phyloP scores from a whole-genome alignment of 2,797 vertebrate genomes.

The Morus bassanus region DNA sequence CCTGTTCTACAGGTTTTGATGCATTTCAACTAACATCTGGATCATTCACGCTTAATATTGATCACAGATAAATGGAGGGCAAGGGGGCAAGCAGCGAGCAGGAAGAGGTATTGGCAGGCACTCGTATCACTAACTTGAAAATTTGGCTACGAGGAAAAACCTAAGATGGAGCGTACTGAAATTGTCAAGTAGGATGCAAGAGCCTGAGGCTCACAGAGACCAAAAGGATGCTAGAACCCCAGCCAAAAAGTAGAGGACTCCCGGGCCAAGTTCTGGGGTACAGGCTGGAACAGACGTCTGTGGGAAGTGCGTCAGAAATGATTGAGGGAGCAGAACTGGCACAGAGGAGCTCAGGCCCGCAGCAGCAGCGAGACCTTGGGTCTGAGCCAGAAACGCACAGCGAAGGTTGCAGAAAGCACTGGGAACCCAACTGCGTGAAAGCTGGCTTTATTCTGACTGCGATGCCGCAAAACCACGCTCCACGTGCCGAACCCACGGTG shows the following conservation, averaged over 20 bases:
- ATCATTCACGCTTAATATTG: neutral
- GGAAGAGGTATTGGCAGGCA: neutral
- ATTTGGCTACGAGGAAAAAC: neutral
- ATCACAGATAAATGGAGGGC: neutral
- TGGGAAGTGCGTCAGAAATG: neutral
- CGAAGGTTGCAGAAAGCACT: neutral
- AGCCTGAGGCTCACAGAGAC: neutral
- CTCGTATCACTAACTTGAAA: neutral
- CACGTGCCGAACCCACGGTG: accelerated
- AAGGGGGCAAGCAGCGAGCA: neutral
- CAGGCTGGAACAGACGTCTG: neutral
- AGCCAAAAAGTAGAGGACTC: neutral
- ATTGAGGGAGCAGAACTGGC: neutral
- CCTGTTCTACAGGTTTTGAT: neutral
- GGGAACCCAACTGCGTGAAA: neutral
- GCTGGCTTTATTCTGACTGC: neutral
- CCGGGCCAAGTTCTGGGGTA: neutral
- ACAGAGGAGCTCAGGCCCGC: neutral
- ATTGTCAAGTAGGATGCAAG: neutral
- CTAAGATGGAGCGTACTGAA: neutral
- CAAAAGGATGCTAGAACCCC: neutral
- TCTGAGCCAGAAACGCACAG: neutral
- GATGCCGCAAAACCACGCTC: accelerated
- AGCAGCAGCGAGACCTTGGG: neutral
- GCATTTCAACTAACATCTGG: neutral